Conservation (phyloP, 2,888 invertebrate genomes). For the Ochlodes sylvanus region DNA sequence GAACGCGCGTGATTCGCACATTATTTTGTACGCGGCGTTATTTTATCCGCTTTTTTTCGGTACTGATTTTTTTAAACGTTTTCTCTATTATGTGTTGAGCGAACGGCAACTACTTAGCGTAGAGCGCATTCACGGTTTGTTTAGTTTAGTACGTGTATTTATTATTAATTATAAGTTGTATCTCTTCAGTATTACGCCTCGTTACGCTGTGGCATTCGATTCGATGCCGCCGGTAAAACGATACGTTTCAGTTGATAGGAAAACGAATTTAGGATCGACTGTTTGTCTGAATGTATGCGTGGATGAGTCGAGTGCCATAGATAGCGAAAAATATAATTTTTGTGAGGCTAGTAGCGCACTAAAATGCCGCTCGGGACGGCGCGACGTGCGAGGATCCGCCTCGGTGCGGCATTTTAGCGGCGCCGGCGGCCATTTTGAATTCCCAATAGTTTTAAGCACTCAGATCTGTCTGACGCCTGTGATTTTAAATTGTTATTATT, state of each 20-base stretch:
- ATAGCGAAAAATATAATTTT: conserved; percentile 30
- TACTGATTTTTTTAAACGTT: conserved; percentile 65
- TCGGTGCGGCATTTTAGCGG: conserved; percentile 43
- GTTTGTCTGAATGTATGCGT: conserved; percentile 36
- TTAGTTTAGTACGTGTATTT: conserved; percentile 56
- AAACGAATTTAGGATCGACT: conserved; percentile 8
- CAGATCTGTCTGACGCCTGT: conserved; percentile 70
- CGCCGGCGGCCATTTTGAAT: conserved; percentile 51
- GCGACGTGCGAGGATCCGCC: conserved; percentile 10
- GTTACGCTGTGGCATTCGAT: conserved; percentile 50
- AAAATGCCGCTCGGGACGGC: conserved; percentile 46
- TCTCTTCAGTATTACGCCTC: conserved; percentile 63
- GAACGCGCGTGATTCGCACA: conserved; percentile 60
- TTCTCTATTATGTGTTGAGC: conserved; percentile 42
- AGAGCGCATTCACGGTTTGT: conserved; percentile 43
- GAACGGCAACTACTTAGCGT: conserved; percentile 50
- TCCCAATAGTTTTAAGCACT: conserved; percentile 70
- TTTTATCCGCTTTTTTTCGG: conserved; percentile 67
- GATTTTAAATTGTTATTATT: conserved; percentile 72
- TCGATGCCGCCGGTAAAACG: conserved; percentile 38
- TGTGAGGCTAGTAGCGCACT: conserved; percentile 42
- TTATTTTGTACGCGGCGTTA: conserved; percentile 52
- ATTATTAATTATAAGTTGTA: conserved; percentile 57
- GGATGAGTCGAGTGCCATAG: conserved; percentile 43
- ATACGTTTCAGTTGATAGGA: too few species aligned